A percentile compares a stretch with the other conserved stretches of the same genome.
Evolutionary conservation across 2,888 invertebrate species (phyloP).

Genomic region (Oegoconia quadripuncta): DNA sequence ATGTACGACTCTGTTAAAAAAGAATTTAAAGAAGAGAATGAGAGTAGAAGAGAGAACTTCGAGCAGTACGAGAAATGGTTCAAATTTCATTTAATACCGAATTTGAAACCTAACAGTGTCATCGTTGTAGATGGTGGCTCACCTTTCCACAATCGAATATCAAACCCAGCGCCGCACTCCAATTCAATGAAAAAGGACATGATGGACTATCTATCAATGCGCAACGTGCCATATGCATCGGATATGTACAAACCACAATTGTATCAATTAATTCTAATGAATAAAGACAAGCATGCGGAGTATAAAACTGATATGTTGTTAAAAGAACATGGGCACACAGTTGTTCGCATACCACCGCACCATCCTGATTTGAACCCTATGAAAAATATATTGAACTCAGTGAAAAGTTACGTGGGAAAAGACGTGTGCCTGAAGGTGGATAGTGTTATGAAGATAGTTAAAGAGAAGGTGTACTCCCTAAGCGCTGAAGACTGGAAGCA

Average conservation of each 20-base stretch:
- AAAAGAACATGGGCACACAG: conserved; percentile 29
- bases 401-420: conserved; percentile 28
- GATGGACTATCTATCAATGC: conserved; percentile 32
- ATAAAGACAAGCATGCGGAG: conserved; percentile 31
- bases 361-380: conserved; percentile 32
- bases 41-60: conserved; percentile 28
- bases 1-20: conserved; percentile 32
- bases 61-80: conserved; percentile 35
- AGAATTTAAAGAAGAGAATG: conserved; percentile 31
- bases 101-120: conserved; percentile 30
- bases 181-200: conserved; percentile 33
- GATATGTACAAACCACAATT: conserved; percentile 35
- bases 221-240: conserved; percentile 29
- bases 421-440: conserved; percentile 25
- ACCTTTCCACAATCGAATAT: conserved; percentile 29
- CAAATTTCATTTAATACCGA: conserved; percentile 30
- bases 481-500: conserved; percentile 28
- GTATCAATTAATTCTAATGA: conserved; percentile 30
- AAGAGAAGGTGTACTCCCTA: conserved; percentile 28
- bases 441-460: conserved; percentile 31
- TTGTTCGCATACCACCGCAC: conserved; percentile 26
- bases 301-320: conserved; percentile 30
- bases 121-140: conserved; percentile 32
- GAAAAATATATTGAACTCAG: conserved; percentile 23
- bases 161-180: conserved; percentile 30